Percentiles rank a stretch among this genome's conserved stretches.
Conservation (phyloP, 2,797 vertebrate genomes). For the Helostoma temminkii region DNA sequence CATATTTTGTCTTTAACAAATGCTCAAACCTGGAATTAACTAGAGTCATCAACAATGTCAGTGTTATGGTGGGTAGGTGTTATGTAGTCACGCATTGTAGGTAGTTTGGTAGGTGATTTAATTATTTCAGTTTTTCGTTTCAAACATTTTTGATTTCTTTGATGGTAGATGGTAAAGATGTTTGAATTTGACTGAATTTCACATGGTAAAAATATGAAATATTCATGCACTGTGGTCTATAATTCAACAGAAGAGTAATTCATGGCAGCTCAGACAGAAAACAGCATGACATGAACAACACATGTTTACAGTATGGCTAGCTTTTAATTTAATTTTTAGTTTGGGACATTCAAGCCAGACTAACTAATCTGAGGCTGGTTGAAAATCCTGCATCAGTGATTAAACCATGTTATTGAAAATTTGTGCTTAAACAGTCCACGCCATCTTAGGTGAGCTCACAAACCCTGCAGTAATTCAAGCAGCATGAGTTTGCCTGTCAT, state of each 20-base stretch:
- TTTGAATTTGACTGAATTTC: neutral
- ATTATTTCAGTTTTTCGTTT: neutral
- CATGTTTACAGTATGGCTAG: neutral
- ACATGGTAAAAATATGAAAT: constrained; percentile 20
- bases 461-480: constrained; percentile 9
- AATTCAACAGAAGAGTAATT: neutral
- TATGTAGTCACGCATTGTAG: too few species aligned
- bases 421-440: neutral
- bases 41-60: neutral
- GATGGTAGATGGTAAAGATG: constrained; percentile 7
- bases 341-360: constrained; percentile 7
- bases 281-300: constrained; percentile 1
- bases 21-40: neutral
- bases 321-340: neutral
- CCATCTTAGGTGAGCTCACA: constrained; percentile 19
- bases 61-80: neutral
- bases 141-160: constrained; percentile 24
- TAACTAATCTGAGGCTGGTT: constrained; percentile 10
- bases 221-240: constrained; percentile 7
- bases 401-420: constrained; percentile 4
- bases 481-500: constrained; percentile 1
- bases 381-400: constrained; percentile 8
- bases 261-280: constrained; percentile 2
- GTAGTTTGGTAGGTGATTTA: too few species aligned
- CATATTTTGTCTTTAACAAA: neutral